These are phyloP conservation scores for Gasterosteus nipponicus DNA, from an alignment of 2,113 vertebrate species.

Conservation along the genomic window DNA sequence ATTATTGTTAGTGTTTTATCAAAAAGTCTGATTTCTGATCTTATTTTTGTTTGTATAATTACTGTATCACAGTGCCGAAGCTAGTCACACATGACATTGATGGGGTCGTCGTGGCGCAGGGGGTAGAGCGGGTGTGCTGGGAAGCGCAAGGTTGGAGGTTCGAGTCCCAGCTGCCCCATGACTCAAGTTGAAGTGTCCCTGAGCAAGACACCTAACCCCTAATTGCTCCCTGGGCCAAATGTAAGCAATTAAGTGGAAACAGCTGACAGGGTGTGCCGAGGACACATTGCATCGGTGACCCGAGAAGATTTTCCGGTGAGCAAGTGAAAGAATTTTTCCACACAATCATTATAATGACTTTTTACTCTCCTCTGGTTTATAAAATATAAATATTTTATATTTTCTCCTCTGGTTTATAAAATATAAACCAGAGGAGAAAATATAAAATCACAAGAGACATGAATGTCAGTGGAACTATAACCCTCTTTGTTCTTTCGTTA, in stretches of 20 bases:
- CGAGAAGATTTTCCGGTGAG: neutral
- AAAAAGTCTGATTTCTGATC: neutral
- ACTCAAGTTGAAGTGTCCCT: too few species aligned
- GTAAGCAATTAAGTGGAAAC: slow-evolving; percentile 17
- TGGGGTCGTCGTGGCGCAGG: too few species aligned
- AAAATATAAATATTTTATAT: too few species aligned
- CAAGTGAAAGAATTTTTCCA: neutral
- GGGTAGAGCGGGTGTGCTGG: too few species aligned
- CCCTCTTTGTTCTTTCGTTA: neutral
- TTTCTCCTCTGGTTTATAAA: neutral
- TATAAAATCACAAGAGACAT: neutral
- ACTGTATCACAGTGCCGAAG: neutral
- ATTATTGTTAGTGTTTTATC: neutral
- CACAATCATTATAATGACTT: neutral
- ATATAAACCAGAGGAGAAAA: too few species aligned
- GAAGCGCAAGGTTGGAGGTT: too few species aligned
- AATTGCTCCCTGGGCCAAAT: too few species aligned
- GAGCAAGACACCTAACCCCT: too few species aligned
- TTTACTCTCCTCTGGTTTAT: neutral
- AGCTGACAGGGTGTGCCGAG: neutral
- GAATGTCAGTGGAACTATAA: slow-evolving; percentile 2
- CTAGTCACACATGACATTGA: neutral
- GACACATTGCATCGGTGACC: neutral
- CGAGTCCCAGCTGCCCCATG: too few species aligned
- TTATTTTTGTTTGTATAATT: neutral